Base-by-base conservation (phyloP, 2,888 invertebrate genomes). In the Halictus quadricinctus region DNA sequence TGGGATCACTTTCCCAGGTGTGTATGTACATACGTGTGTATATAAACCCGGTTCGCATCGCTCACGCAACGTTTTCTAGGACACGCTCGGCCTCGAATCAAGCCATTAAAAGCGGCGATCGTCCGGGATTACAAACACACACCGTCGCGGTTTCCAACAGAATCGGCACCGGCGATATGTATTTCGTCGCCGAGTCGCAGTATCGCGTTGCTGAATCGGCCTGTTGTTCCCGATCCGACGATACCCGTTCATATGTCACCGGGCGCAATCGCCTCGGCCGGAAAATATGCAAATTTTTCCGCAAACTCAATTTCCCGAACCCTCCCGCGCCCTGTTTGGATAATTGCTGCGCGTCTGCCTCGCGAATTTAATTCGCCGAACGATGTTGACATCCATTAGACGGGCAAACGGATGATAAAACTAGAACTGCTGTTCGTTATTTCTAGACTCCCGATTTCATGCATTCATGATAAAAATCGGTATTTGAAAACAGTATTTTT, bases 61-160 rank as follows among this genome's bases (percentile, higher is more conserved):
- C 77, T 79, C 79, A 78, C 78, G 80, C 78, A 77, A 74, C 43
- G 60, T 85, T 84, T 85, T 85, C 85, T 85, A 84, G 83, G 84
- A 79, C 84, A 79, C 78, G 25, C 46, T 80, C 46, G 77, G 80
- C 85, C 83, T 85, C 80, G 74, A 77, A 80, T 54, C 36, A n/a
- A 54, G 60, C 83, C 77, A 77, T 85, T 83, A 80, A 85, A 60
- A 70, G 10, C 80, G 43, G 69, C 60, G 73, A 70, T 81, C 75
- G 77, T 75, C 13, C 64, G 21, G 54, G 66, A 75, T 81, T 72
- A 75, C 58, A 48, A 54, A 72, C 75, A 36, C 36, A 36, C 36
- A 36, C 36, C 36, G 36, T 36, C 5, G 36, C 5, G 36, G 36
- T 36, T 36, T 36, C 36, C 36, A 36, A 36, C 36, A 1, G 36